Conservation (phyloP, 1,140 invertebrate species). For the Aphelenchoides besseyi region DNA sequence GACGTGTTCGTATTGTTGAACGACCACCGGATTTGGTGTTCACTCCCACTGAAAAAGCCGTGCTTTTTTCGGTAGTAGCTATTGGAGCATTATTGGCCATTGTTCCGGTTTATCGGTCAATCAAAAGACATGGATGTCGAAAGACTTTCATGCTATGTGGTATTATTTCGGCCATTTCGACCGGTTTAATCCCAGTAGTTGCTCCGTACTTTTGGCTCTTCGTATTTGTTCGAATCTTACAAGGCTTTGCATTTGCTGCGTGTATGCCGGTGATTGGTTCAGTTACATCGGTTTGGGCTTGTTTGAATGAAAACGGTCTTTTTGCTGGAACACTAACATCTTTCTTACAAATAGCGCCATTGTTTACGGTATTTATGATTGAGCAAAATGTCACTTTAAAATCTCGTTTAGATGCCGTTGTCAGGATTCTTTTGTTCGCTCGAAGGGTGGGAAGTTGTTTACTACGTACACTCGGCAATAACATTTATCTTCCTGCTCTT, state of each 20-base stretch:
- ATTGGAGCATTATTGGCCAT: constrained; percentile 44
- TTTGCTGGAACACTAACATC: constrained; percentile 41
- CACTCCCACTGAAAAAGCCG: constrained; percentile 37
- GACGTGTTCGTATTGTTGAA: constrained; percentile 41
- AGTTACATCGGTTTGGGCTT: constrained; percentile 40
- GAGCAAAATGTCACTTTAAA: no score
- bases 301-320: constrained; percentile 42
- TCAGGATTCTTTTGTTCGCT: constrained; percentile 35
- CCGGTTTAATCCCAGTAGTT: constrained; percentile 34
- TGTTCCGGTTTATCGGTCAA: constrained; percentile 13
- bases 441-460: constrained; percentile 24
- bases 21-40: constrained; percentile 38
- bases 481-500: constrained; percentile 37
- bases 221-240: constrained; percentile 38
- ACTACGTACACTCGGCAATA: constrained; percentile 40
- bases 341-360: constrained; percentile 40
- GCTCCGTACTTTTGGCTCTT: constrained; percentile 41
- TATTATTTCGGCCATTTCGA: constrained; percentile 44
- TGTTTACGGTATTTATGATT: constrained; percentile 18
- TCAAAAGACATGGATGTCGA: constrained; percentile 37
- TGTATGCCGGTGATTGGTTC: constrained; percentile 43
- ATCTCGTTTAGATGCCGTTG: constrained; percentile 4
- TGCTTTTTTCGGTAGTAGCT: constrained; percentile 43
- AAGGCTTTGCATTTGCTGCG: constrained; percentile 44
- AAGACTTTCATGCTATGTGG: constrained; percentile 46